These are phyloP conservation scores for Agrilus cyanescens DNA, from an alignment of 2,888 invertebrate species.

Conservation along the genomic window DNA sequence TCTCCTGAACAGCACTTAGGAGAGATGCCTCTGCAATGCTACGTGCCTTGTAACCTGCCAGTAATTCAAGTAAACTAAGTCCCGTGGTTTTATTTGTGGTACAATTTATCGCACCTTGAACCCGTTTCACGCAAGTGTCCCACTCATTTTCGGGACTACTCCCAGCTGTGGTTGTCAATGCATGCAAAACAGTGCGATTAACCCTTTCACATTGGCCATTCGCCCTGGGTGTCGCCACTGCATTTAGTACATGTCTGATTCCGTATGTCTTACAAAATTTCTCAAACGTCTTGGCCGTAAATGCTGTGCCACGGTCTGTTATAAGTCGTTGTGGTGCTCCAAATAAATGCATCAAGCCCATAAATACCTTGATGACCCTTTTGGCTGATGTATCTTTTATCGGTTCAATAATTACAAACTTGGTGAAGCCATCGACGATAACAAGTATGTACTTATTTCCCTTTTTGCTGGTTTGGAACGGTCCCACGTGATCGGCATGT, in stretches of 20 bases:
- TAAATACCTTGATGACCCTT: not conserved
- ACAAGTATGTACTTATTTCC: conserved; percentile 19
- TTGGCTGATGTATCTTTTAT: conserved; percentile 1
- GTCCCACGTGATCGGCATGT: conserved; percentile 21
- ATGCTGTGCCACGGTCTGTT: conserved; percentile 7
- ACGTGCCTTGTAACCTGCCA: too few species aligned
- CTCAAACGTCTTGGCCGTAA: conserved; percentile 4
- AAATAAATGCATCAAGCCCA: conserved; percentile 5
- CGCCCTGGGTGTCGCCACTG: conserved; percentile 8
- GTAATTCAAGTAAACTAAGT: too few species aligned
- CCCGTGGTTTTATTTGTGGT: too few species aligned
- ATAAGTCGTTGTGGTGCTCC: conserved; percentile 6
- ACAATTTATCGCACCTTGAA: too few species aligned
- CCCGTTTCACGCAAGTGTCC: too few species aligned
- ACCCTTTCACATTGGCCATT: conserved; percentile 9
- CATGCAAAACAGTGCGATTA: conserved; percentile 5
- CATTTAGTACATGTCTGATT: conserved; percentile 8
- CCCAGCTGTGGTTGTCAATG: conserved; percentile 1
- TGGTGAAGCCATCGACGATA: conserved; percentile 23
- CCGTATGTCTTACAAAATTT: conserved; percentile 3
- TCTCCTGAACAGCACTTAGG: too few species aligned
- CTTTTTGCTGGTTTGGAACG: conserved; percentile 16
- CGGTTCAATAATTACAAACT: conserved; percentile 1
- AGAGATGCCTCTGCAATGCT: too few species aligned
- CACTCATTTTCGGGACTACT: conserved; percentile 3